Evolutionary conservation across 2,113 vertebrate species (phyloP).

Genomic region (Callopanchax toddi): DNA sequence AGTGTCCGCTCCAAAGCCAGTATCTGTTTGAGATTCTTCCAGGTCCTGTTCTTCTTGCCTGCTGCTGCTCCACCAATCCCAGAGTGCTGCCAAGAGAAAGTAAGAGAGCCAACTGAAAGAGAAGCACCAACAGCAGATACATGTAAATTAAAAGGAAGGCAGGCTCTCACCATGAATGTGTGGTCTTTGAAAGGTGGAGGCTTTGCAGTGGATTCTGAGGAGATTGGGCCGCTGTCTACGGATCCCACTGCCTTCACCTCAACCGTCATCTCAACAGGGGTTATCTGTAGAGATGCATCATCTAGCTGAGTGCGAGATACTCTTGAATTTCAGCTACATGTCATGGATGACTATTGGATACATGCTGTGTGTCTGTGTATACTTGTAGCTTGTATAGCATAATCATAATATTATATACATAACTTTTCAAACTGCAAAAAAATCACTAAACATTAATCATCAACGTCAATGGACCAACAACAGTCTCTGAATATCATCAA

Average conservation of each 20-base stretch:
- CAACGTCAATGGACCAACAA: too few relatives aligned
- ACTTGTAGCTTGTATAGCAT: too few relatives aligned
- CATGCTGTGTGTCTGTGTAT: too few relatives aligned
- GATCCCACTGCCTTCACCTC: conserved; percentile 81
- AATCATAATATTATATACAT: too few relatives aligned
- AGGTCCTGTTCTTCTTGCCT: conserved; percentile 98
- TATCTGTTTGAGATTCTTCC: conserved; percentile 99
- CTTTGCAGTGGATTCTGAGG: conserved; percentile 81
- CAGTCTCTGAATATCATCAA: background rate
- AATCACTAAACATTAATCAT: too few relatives aligned
- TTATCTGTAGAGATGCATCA: conserved; percentile 49
- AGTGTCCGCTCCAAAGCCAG: conserved; percentile 92
- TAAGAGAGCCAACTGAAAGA: background rate
- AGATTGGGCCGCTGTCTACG: conserved; percentile 74
- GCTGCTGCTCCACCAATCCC: conserved; percentile 94
- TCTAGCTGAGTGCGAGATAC: conserved; percentile 1
- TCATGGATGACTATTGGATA: too few relatives aligned
- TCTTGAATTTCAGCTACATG: too few relatives aligned
- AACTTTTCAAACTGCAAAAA: too few relatives aligned
- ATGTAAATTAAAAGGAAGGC: background rate
- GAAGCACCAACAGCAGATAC: background rate
- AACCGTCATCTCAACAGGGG: conserved; percentile 71
- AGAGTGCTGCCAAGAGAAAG: conserved; percentile 84
- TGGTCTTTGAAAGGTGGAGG: conserved; percentile 91
- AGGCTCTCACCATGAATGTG: conserved; percentile 85